Percentiles rank a stretch among this genome's conserved stretches.
Evolutionary conservation across 2,113 vertebrate species (phyloP).

Genomic region (Axis porcinus): DNA sequence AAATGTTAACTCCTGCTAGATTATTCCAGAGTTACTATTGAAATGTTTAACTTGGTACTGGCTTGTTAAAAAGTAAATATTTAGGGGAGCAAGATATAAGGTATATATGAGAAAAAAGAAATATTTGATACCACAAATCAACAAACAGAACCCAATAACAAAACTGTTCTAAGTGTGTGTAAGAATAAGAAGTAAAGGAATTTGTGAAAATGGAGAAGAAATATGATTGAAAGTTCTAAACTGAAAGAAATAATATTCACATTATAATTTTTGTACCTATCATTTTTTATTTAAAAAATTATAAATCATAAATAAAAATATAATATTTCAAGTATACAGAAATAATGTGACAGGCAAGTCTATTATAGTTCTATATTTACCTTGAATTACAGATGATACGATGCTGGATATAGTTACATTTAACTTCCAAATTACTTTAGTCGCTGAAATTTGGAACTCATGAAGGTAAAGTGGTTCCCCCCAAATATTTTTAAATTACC

Average conservation of each 20-base stretch:
- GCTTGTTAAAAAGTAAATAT: conserved; percentile 35
- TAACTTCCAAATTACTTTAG: conserved; percentile 53
- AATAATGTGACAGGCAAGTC: background rate
- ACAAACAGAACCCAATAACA: background rate
- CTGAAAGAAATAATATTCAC: background rate
- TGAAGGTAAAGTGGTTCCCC: background rate
- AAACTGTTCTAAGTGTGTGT: background rate
- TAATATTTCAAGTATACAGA: background rate
- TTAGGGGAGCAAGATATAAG: background rate
- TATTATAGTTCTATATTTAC: background rate
- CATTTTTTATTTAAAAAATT: too few species aligned
- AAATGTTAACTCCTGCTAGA: conserved; percentile 37
- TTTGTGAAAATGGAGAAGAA: background rate
- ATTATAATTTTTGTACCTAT: background rate
- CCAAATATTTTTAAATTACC: conserved; percentile 21
- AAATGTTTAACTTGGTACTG: conserved; percentile 48
- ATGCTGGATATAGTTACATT: conserved; percentile 35
- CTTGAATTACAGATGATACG: conserved; percentile 38
- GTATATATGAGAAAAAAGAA: background rate
- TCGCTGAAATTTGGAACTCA: conserved; percentile 48
- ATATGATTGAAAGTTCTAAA: background rate
- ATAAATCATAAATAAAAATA: background rate
- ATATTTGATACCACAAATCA: background rate
- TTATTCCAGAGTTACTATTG: conserved; percentile 39
- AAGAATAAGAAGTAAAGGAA: background rate